These are phyloP conservation scores for Hemichromis elongatus DNA, from an alignment of 2,113 vertebrate genomes.

Conservation along the genomic window DNA sequence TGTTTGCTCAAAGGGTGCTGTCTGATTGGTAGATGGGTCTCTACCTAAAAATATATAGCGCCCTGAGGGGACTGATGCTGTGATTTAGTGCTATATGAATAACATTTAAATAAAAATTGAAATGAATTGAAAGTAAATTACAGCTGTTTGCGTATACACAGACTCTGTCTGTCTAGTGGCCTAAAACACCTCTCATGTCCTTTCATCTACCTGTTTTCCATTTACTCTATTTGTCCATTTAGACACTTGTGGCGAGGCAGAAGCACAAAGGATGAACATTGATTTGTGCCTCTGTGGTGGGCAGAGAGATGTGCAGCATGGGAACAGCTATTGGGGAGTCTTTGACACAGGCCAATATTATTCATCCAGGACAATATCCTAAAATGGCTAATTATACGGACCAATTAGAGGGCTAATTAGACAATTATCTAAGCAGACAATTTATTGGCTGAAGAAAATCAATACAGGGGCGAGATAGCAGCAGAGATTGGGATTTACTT, in stretches of 20 bases:
- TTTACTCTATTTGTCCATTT: not conserved
- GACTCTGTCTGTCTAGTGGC: not conserved
- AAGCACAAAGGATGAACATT: conserved; percentile 27
- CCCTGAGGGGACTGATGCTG: not conserved
- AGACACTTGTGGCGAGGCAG: conserved; percentile 17
- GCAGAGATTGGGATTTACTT: conserved; percentile 49
- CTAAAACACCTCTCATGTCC: not conserved
- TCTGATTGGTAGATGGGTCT: not conserved
- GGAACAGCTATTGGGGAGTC: conserved; percentile 39
- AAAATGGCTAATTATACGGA: conserved; percentile 78
- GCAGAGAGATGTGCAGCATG: conserved; percentile 43
- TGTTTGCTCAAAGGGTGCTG: not conserved
- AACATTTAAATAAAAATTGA: not conserved
- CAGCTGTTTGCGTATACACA: not conserved
- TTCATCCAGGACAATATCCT: conserved; percentile 74
- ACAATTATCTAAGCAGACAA: conserved; percentile 75
- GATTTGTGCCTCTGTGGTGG: conserved; percentile 47
- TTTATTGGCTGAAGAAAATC: conserved; percentile 67
- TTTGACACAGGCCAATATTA: conserved; percentile 67
- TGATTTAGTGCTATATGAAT: not conserved
- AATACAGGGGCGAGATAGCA: conserved; percentile 41
- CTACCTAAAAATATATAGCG: not conserved
- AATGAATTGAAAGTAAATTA: not conserved
- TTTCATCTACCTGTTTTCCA: not conserved
- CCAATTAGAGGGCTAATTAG: conserved; percentile 74